Evolutionary conservation across 2,113 vertebrate species (phyloP), one percentile per base, ranked within the genome.

Genomic region (Myotis brandtii): DNA sequence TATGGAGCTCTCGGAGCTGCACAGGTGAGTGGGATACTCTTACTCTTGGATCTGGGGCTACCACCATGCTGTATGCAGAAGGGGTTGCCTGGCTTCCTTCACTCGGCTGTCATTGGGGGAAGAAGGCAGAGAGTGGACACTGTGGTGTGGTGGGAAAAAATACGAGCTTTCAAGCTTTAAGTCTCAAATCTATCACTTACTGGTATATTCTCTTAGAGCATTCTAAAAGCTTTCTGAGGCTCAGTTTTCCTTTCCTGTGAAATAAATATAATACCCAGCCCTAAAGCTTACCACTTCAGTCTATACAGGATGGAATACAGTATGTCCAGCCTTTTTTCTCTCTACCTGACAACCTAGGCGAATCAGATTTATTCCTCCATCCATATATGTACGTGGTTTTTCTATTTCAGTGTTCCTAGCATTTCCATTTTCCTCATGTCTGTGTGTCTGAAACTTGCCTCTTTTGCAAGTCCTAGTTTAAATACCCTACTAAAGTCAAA

Each of bases 401-500:
- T 86, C 23, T 86, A 20, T 37, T 50, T 76, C 10, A 11, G 1
- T 72, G 59, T n/a, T 90, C 20, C 17, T 82, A 46, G 4, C 5
- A 25, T 75, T 7, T 66, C 20, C 9, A 8, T 82, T 81, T 86
- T 25, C 20, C n/a, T 81, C 69, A 80, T 79, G 81, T 79, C 21
- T 18, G 6, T 46, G 43, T 75, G 27, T 62, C 86, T 80, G 83
- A 80, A 86, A 82, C 40, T 18, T 89, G 50, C 40, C 16, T 89
- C 43, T 91, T 89, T 83, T 69, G 18, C 43, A 70, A 92, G 30
- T 10, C 40, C 12, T 89, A 25, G 21, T 96, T 96, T 89, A 93
- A 91, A 80, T 89, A 56, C 0, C 2, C 3, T 85, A 14, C 32
- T 82, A 64, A 85, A 84, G 66, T 34, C 21, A 93, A 89, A 64